Conservation (phyloP, 2,888 invertebrate genomes). For the Xestia rhomboidea region DNA sequence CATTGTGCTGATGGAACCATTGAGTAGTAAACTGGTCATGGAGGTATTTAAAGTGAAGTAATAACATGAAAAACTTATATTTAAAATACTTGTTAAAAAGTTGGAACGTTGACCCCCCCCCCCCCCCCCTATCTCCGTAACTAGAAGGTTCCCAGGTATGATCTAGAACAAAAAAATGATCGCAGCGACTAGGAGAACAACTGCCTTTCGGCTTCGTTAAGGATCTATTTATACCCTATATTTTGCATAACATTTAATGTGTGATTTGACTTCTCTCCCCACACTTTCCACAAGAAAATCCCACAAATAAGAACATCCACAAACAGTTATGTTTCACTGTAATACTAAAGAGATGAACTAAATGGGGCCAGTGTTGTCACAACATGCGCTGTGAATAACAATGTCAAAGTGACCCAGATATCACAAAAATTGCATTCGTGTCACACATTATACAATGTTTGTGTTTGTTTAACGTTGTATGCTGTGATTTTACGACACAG, state of each 20-base stretch:
- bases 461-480: constrained; percentile 10
- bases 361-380: constrained; percentile 33
- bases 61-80: no score
- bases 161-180: no score
- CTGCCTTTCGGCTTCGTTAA: no score
- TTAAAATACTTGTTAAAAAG: no score
- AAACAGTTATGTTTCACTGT: constrained; percentile 6
- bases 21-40: no score
- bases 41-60: no score
- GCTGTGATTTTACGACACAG: not conserved
- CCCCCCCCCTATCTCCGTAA: no score
- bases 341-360: constrained; percentile 27
- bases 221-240: no score
- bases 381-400: constrained; percentile 35
- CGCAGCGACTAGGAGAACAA: no score
- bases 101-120: no score
- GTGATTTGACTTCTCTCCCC: not conserved
- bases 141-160: no score
- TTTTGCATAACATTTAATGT: not conserved
- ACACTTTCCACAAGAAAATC: not conserved
- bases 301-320: not conserved
- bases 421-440: constrained; percentile 41
- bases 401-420: constrained; percentile 50
- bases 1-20: no score
- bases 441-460: constrained; percentile 10